phyloP scores from a whole-genome alignment of 2,113 vertebrate species.

The Chrysemys picta region DNA sequence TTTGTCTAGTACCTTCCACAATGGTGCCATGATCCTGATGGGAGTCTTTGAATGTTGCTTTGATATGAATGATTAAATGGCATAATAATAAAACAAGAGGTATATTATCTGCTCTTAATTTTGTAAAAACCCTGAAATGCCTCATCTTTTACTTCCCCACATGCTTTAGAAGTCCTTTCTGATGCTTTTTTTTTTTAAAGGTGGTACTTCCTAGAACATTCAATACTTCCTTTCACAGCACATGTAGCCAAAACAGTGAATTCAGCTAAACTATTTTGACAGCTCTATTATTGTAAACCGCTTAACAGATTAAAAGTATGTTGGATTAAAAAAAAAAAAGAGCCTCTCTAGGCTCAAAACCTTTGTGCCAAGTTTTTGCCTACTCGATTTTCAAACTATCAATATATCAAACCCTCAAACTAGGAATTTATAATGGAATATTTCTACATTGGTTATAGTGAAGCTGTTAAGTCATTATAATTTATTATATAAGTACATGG shows the following conservation, averaged over 20 bases:
- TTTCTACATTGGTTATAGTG: constrained; percentile 33
- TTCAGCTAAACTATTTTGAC: constrained; percentile 63
- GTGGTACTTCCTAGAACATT: neutral
- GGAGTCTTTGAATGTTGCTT: neutral
- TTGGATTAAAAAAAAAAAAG: neutral
- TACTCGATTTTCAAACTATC: constrained; percentile 47
- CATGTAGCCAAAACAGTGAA: constrained; percentile 50
- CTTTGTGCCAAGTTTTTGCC: constrained; percentile 47
- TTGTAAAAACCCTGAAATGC: no score
- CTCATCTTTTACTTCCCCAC: no score
- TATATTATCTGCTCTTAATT: no score
- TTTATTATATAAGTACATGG: constrained; percentile 15
- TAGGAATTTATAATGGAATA: constrained; percentile 23
- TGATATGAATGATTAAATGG: neutral
- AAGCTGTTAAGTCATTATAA: constrained; percentile 20
- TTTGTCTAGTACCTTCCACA: neutral
- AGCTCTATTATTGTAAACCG: constrained; percentile 52
- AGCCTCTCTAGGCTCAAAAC: constrained; percentile 26
- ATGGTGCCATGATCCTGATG: neutral
- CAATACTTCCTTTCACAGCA: constrained; percentile 22
- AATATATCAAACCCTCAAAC: constrained; percentile 19
- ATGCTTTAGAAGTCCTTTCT: no score
- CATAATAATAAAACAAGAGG: no score
- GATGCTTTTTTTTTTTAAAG: neutral
- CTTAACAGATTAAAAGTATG: constrained; percentile 65